Evolutionary conservation across 2,797 vertebrate species (phyloP).

Genomic region (Moxostoma hubbsi): DNA sequence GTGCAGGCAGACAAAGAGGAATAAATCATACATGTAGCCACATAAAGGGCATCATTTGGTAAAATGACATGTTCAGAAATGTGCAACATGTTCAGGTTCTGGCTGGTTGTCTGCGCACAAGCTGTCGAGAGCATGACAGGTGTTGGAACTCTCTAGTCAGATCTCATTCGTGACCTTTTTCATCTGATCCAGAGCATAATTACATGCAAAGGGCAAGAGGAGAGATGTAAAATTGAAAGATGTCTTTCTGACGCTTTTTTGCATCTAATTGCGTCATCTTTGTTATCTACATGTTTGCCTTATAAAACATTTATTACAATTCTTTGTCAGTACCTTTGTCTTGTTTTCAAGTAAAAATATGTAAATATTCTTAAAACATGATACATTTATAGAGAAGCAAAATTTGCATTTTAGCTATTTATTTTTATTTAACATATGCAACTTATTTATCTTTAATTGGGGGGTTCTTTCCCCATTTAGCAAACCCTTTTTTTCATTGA

Average conservation of each 20-base stretch:
- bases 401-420: no score
- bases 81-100: not conserved
- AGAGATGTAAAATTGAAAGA: not conserved
- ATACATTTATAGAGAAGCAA: no score
- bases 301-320: not conserved
- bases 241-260: not conserved
- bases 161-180: constrained; percentile 28
- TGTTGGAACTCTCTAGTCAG: constrained; percentile 17
- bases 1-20: constrained; percentile 15
- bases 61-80: constrained; percentile 7
- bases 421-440: no score
- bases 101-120: not conserved
- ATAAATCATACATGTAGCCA: constrained; percentile 31
- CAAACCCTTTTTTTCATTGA: no score
- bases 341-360: no score
- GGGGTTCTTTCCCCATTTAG: no score
- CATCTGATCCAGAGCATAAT: constrained; percentile 14
- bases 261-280: constrained; percentile 6
- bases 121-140: constrained; percentile 7
- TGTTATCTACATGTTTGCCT: no score
- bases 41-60: constrained; percentile 33
- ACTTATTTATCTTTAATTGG: no score
- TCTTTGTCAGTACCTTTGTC: no score
- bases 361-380: no score
- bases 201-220: constrained; percentile 8